Percentiles rank a stretch among this genome's conserved stretches.
Conservation (phyloP, 2,797 vertebrate species). For the Anas bernieri region DNA sequence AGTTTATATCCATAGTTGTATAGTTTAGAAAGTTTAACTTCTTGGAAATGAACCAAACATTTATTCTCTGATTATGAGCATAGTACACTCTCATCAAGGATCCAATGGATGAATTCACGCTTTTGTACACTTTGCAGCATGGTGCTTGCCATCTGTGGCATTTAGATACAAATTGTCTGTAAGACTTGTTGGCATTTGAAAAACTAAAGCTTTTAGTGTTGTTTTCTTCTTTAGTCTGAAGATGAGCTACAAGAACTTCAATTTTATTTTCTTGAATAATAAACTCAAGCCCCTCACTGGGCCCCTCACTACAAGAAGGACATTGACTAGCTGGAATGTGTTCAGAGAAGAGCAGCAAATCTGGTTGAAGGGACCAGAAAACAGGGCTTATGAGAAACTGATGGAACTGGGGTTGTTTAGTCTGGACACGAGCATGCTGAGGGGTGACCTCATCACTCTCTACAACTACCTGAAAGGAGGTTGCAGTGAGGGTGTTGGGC, state of each 20-base stretch:
- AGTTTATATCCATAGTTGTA: not conserved
- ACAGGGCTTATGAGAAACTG: not conserved
- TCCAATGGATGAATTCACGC: not conserved
- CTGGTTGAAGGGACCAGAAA: not conserved
- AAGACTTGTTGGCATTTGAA: not conserved
- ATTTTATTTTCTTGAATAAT: not conserved
- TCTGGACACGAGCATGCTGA: not conserved
- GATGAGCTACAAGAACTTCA: not conserved
- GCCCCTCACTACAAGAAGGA: not conserved
- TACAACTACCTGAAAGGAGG: not conserved
- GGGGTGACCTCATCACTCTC: not conserved
- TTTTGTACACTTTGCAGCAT: not conserved
- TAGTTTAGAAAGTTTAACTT: slow-evolving; percentile 5
- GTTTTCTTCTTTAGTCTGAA: not conserved
- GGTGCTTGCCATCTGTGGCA: not conserved
- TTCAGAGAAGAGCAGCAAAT: not conserved
- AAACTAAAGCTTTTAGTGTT: not conserved
- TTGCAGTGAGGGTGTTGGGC: not conserved
- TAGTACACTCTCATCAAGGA: not conserved
- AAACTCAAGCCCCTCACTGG: not conserved
- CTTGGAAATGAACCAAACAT: not conserved
- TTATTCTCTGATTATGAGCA: not conserved
- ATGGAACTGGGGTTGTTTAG: not conserved
- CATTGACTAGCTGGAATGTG: not conserved
- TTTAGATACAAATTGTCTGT: not conserved